phyloP scores from a whole-genome alignment of 2,888 invertebrate species.

The Andrena chrysosceles region DNA sequence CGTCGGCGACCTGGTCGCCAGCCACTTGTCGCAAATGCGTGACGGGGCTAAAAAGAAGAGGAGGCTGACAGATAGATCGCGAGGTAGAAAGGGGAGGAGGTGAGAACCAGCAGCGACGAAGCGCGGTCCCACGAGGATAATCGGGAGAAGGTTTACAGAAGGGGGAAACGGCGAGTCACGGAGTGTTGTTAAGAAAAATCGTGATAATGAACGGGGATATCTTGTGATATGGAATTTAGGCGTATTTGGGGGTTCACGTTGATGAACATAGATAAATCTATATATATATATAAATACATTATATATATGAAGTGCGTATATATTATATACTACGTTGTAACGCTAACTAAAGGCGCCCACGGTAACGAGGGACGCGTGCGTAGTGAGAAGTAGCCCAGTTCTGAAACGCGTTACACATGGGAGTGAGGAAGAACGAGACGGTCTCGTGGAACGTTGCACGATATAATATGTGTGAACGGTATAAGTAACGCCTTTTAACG shows the following conservation, averaged over 20 bases:
- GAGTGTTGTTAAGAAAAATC: slow-evolving; percentile 61
- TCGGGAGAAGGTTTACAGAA: slow-evolving; percentile 16
- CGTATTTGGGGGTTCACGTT: slow-evolving; percentile 72
- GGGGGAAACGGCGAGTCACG: slow-evolving; percentile 1
- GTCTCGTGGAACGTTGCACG: slow-evolving; percentile 61
- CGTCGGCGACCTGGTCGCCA: no score
- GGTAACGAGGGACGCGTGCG: slow-evolving; percentile 38
- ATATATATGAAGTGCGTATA: slow-evolving; percentile 58
- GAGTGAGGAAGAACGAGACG: slow-evolving; percentile 36
- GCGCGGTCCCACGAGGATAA: background rate
- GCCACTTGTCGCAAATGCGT: no score
- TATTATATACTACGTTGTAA: slow-evolving; percentile 57
- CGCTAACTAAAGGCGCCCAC: slow-evolving; percentile 41
- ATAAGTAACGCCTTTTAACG: slow-evolving; percentile 20
- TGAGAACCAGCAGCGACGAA: slow-evolving; percentile 26
- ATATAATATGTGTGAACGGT: background rate
- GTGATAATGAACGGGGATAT: slow-evolving; percentile 80
- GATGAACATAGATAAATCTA: slow-evolving; percentile 67
- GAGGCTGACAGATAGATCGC: background rate
- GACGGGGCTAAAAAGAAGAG: background rate
- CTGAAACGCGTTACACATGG: slow-evolving; percentile 29
- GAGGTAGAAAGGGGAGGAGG: background rate
- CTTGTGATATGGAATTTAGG: slow-evolving; percentile 78
- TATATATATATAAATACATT: slow-evolving; percentile 47
- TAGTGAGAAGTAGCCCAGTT: slow-evolving; percentile 46